phyloP scores from a whole-genome alignment of 2,888 invertebrate species.

The Theretra japonica region DNA sequence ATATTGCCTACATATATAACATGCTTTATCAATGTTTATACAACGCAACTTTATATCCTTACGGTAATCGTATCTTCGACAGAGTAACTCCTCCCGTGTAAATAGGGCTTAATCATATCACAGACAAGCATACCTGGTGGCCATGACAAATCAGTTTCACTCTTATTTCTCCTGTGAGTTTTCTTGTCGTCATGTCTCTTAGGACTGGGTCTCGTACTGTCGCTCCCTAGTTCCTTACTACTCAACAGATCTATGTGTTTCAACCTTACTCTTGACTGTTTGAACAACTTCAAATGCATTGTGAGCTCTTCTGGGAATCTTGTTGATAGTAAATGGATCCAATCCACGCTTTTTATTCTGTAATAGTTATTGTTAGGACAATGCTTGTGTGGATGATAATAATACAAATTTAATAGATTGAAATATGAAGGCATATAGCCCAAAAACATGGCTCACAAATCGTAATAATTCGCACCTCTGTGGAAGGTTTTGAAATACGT shows the following conservation, averaged over 20 bases:
- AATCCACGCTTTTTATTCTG: conserved; percentile 92
- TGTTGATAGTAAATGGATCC: conserved; percentile 95
- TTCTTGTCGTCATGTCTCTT: conserved; percentile 79
- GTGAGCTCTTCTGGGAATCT: conserved; percentile 95
- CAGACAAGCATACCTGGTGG: conserved; percentile 76
- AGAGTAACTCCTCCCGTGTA: too few relatives aligned
- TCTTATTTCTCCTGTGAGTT: conserved; percentile 88
- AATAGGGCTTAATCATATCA: too few relatives aligned
- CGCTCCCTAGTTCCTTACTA: conserved; percentile 74
- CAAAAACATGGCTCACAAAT: too few relatives aligned
- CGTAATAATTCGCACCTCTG: too few relatives aligned
- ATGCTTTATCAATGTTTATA: too few relatives aligned
- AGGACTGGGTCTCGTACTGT: conserved; percentile 69
- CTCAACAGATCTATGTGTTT: conserved; percentile 76
- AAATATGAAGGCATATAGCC: too few relatives aligned
- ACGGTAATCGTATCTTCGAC: too few relatives aligned
- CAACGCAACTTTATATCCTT: too few relatives aligned
- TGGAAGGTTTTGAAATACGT: too few relatives aligned
- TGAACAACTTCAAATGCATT: conserved; percentile 93
- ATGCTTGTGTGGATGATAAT: not conserved
- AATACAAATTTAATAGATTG: not conserved
- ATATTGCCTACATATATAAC: too few relatives aligned
- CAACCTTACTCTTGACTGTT: conserved; percentile 88
- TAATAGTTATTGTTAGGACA: conserved; percentile 36
- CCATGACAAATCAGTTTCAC: conserved; percentile 90